phyloP scores from a whole-genome alignment of 2,888 invertebrate species.

The Luperina nickerlii region DNA sequence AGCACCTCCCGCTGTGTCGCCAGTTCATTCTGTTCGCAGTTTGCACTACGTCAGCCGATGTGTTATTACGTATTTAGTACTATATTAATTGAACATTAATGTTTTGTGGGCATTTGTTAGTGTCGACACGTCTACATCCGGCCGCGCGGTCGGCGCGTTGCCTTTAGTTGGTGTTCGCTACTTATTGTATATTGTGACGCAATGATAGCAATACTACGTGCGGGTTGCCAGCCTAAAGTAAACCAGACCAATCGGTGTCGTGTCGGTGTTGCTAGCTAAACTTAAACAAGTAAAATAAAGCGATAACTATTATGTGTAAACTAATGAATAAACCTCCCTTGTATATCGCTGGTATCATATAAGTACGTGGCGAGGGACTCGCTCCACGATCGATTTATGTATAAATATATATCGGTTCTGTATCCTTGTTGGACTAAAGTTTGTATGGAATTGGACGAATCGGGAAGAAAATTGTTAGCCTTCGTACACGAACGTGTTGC shows the following conservation, averaged over 20 bases:
- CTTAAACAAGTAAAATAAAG: slow-evolving; percentile 68
- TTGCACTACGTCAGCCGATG: slow-evolving; percentile 48
- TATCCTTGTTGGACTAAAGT: slow-evolving; percentile 22
- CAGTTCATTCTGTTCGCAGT: slow-evolving; percentile 30
- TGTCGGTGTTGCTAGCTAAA: slow-evolving; percentile 85
- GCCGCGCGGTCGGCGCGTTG: slow-evolving; percentile 26
- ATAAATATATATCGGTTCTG: slow-evolving; percentile 40
- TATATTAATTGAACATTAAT: slow-evolving; percentile 27
- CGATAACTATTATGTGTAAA: slow-evolving; percentile 76
- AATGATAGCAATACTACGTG: slow-evolving; percentile 84
- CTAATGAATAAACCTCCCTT: slow-evolving; percentile 74
- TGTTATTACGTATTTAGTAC: slow-evolving; percentile 17
- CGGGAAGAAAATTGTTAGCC: slow-evolving; percentile 10
- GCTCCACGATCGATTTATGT: slow-evolving; percentile 37
- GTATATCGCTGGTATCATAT: slow-evolving; percentile 76
- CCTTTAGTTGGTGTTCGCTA: slow-evolving; percentile 50
- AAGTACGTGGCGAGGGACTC: slow-evolving; percentile 66
- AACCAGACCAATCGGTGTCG: slow-evolving; percentile 88
- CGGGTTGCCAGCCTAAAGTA: slow-evolving; percentile 78
- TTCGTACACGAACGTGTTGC: not conserved
- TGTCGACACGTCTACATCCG: slow-evolving; percentile 24
- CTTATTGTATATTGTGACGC: slow-evolving; percentile 59
- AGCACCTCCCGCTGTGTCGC: slow-evolving; percentile 50
- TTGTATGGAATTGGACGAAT: slow-evolving; percentile 18
- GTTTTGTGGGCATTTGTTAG: slow-evolving; percentile 38